These are phyloP conservation scores for Zootoca vivipara DNA, from an alignment of 2,113 vertebrate genomes.

Conservation along the genomic window DNA sequence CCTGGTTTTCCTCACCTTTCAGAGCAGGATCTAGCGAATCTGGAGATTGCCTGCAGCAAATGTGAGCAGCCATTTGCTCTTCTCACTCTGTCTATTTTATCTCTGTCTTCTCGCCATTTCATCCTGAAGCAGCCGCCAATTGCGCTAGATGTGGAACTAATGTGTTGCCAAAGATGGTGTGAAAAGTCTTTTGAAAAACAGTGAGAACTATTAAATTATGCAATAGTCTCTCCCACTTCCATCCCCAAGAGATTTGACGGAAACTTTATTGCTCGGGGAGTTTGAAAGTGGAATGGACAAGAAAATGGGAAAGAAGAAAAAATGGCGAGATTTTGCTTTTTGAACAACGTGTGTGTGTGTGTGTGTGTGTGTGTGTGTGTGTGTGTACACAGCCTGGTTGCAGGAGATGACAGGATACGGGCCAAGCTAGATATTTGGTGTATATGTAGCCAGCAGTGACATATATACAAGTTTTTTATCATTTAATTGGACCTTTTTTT, in stretches of 20 bases:
- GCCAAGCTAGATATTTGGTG: not conserved
- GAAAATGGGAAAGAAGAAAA: not conserved
- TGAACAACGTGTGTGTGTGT: not conserved
- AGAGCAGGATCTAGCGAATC: slow-evolving; percentile 19
- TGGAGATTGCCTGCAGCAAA: slow-evolving; percentile 40
- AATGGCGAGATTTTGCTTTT: not conserved
- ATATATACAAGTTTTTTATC: too few relatives aligned
- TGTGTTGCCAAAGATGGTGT: slow-evolving; percentile 49
- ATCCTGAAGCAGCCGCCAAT: slow-evolving; percentile 48
- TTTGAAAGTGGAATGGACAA: slow-evolving; percentile 15
- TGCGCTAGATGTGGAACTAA: slow-evolving; percentile 47
- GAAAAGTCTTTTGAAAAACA: slow-evolving; percentile 43
- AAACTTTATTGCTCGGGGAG: slow-evolving; percentile 14
- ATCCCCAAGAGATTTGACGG: slow-evolving; percentile 13
- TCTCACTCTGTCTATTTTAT: slow-evolving; percentile 47
- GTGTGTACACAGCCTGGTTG: not conserved
- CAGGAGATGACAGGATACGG: not conserved
- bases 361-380: not conserved
- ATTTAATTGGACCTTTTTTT: too few relatives aligned
- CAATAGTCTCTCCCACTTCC: slow-evolving; percentile 30
- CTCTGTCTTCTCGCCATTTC: slow-evolving; percentile 45
- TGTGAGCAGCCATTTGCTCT: slow-evolving; percentile 54
- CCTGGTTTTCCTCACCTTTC: slow-evolving; percentile 23
- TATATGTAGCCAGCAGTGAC: too few relatives aligned
- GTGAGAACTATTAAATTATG: slow-evolving; percentile 57